A percentile compares a stretch with the other conserved stretches of the same genome.
phyloP scores from a whole-genome alignment of 2,113 vertebrate species.

The Gavia stellata region DNA sequence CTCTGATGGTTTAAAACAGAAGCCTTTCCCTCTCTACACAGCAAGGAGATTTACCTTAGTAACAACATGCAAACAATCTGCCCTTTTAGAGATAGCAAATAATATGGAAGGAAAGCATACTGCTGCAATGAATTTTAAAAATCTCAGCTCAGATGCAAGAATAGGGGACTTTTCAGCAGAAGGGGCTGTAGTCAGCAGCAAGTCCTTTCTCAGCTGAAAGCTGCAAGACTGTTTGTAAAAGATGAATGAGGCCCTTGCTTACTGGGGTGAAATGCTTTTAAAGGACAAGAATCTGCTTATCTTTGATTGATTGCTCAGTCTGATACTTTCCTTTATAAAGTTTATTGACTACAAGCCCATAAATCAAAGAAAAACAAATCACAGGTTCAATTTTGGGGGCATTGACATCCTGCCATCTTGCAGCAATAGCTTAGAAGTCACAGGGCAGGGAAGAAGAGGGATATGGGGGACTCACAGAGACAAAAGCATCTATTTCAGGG shows the following conservation, averaged over 20 bases:
- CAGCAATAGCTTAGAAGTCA: constrained; percentile 60
- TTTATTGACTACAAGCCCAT: constrained; percentile 82
- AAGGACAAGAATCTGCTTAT: constrained; percentile 82
- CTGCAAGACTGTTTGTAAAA: constrained; percentile 63
- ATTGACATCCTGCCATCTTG: constrained; percentile 75
- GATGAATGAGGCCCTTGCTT: constrained; percentile 76
- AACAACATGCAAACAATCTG: constrained; percentile 23
- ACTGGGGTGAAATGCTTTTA: constrained; percentile 76
- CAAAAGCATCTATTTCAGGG: constrained; percentile 6
- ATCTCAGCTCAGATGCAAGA: constrained; percentile 16
- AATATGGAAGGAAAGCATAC: constrained; percentile 5
- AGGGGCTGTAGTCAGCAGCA: constrained; percentile 32
- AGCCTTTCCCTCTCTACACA: not conserved
- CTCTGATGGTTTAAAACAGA: constrained; percentile 11
- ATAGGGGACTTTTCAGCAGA: constrained; percentile 26
- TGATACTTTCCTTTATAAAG: constrained; percentile 82
- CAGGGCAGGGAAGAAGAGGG: constrained; percentile 7
- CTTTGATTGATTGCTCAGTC: constrained; percentile 78
- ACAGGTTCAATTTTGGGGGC: constrained; percentile 77
- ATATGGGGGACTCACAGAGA: not conserved
- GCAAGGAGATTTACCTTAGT: not conserved
- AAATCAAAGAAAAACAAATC: constrained; percentile 85
- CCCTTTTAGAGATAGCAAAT: constrained; percentile 43
- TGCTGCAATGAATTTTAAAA: constrained; percentile 52
- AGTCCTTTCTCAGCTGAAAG: constrained; percentile 61